These are phyloP conservation scores for Ochropleura leucogaster DNA, from an alignment of 2,888 invertebrate species.

Conservation along the genomic window DNA sequence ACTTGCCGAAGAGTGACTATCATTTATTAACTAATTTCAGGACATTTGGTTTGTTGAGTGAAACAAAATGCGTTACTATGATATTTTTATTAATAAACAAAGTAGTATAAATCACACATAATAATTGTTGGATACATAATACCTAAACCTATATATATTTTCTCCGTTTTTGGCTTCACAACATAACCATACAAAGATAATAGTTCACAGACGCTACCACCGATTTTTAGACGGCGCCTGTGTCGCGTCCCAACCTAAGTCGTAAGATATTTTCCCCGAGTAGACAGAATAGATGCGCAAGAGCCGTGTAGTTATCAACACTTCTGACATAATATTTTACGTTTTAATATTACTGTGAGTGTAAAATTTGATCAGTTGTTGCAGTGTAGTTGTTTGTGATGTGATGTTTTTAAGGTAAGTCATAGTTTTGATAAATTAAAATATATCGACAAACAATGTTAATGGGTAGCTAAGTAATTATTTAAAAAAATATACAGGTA, in stretches of 20 bases:
- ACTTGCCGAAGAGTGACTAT: constrained; percentile 24
- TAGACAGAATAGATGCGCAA: constrained; percentile 47
- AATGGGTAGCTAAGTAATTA: constrained; percentile 47
- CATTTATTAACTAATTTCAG: constrained; percentile 25
- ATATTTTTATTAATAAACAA: constrained; percentile 35
- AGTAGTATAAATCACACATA: constrained; percentile 44
- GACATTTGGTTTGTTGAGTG: constrained; percentile 27
- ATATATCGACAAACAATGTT: constrained; percentile 47
- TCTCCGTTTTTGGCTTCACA: constrained; percentile 43
- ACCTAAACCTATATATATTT: constrained; percentile 42
- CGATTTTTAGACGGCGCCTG: constrained; percentile 45
- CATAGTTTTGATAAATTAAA: constrained; percentile 47
- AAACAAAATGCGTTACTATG: constrained; percentile 30
- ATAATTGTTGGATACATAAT: constrained; percentile 44
- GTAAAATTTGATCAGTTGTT: constrained; percentile 48
- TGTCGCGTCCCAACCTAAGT: constrained; percentile 39
- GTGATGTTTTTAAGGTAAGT: constrained; percentile 47
- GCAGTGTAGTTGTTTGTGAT: constrained; percentile 50
- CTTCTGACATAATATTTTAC: constrained; percentile 47
- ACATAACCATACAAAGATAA: constrained; percentile 42
- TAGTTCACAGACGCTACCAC: constrained; percentile 46
- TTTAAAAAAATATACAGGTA: constrained; percentile 48
- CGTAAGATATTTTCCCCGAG: constrained; percentile 45
- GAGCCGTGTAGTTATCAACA: constrained; percentile 47
- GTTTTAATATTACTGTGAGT: constrained; percentile 47